Conservation (phyloP, 2,888 invertebrate genomes). For the Merodon equestris region DNA sequence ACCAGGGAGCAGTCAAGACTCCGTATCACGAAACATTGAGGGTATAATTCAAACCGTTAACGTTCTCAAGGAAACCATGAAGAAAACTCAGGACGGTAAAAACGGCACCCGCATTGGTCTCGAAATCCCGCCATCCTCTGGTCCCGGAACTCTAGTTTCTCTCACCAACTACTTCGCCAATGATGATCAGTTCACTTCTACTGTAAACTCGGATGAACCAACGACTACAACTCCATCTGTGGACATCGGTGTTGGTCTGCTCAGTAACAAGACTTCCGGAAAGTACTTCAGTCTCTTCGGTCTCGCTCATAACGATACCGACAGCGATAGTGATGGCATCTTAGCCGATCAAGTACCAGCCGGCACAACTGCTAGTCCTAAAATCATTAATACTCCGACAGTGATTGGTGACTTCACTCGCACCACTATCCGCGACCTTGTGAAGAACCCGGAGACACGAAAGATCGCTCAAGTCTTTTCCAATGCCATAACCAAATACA, state of each 20-base stretch:
- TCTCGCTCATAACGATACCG: slow-evolving; percentile 69
- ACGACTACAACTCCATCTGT: slow-evolving; percentile 71
- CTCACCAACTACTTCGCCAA: slow-evolving; percentile 88
- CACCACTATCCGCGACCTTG: slow-evolving; percentile 81
- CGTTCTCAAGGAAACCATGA: slow-evolving; percentile 81
- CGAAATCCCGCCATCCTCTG: slow-evolving; percentile 86
- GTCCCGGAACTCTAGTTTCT: slow-evolving; percentile 88
- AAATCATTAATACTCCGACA: slow-evolving; percentile 34
- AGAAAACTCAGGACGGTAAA: slow-evolving; percentile 75
- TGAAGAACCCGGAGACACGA: slow-evolving; percentile 83
- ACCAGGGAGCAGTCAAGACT: slow-evolving; percentile 66
- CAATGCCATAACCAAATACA: slow-evolving; percentile 88
- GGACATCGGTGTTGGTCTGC: slow-evolving; percentile 81
- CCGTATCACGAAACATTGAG: slow-evolving; percentile 84
- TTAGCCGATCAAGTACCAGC: background rate
- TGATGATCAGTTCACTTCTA: background rate
- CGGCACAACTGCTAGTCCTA: slow-evolving; percentile 80
- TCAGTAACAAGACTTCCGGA: slow-evolving; percentile 80
- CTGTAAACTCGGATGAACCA: slow-evolving; percentile 75
- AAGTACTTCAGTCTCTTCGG: slow-evolving; percentile 76
- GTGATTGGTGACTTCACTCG: slow-evolving; percentile 79
- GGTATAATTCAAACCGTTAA: slow-evolving; percentile 85
- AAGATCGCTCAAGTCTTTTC: slow-evolving; percentile 92
- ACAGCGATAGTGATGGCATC: background rate
- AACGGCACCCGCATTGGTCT: slow-evolving; percentile 82